Base-by-base conservation (phyloP, 2,113 vertebrate species). In the Peromyscus leucopus region DNA sequence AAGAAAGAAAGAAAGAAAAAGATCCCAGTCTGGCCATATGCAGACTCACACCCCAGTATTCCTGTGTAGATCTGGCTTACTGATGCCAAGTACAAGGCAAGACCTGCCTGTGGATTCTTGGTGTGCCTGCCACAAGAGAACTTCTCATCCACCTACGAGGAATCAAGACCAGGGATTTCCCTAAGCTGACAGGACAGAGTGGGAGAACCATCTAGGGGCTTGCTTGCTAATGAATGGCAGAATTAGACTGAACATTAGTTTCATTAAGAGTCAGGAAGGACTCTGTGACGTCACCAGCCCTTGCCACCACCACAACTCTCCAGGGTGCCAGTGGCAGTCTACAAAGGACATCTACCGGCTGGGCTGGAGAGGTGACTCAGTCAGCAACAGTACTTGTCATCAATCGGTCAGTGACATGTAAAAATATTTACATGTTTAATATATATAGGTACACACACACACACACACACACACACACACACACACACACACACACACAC, bases 201-300 rank as follows among this genome's bases (percentile, higher is more conserved):
- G 1, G 61, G 65, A 97, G 67, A 85, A n/a, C 0, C 13, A 28
- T 78, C 87, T 24, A 67, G 82, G 85, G 33, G 4, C 7, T 33
- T 42, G 16, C 33, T 90, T 84, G 46, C 21, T 91, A 85, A 76
- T 15, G 1, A 89, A 61, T 28, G 80, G 48, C 16, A 82, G 85
- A 94, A 88, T 22, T 67, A 79, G 57, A 65, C 33, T 91, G 51
- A 67, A 94, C 82, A 51, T 36, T 48, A 42, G 76, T n/a, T 89
- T 95, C 33, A 86, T 65, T 86, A 79, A 89, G 88, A 92, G 24
- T 39, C 78, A 42, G n/a, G 55, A 78, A 33, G 89, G 26, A 61
- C 1, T 0, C 0, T 63, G 0, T 21, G 82, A 11, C 72, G 74
- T 4, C 46, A n/a, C 71, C 78, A 79, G n/a, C 17, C 21, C 10